These are phyloP conservation scores for Clivina fossor DNA, from an alignment of 2,888 invertebrate species.

Conservation along the genomic window DNA sequence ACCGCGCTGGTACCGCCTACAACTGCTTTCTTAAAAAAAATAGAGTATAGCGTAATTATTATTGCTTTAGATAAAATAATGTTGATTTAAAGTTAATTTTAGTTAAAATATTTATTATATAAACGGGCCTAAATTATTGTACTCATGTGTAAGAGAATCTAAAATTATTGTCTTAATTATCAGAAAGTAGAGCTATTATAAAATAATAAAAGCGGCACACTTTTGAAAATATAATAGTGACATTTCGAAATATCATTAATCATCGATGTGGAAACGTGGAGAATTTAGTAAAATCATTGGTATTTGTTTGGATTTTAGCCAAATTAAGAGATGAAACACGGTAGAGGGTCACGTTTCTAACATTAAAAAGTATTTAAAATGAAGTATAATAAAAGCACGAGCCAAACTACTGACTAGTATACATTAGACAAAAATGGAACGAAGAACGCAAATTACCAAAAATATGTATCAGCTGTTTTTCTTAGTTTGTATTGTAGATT, in stretches of 20 bases:
- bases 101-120: too few relatives aligned
- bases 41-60: too few relatives aligned
- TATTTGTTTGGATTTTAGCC: constrained; percentile 24
- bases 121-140: too few relatives aligned
- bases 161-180: too few relatives aligned
- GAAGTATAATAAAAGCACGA: constrained; percentile 4
- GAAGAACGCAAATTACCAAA: neutral
- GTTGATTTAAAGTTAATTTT: too few relatives aligned
- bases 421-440: constrained; percentile 26
- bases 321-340: constrained; percentile 16
- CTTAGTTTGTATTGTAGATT: neutral
- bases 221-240: too few relatives aligned
- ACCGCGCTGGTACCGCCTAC: too few relatives aligned
- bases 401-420: neutral
- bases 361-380: constrained; percentile 23
- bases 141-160: too few relatives aligned
- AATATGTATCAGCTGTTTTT: neutral
- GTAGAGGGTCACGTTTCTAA: constrained; percentile 10
- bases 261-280: constrained; percentile 13
- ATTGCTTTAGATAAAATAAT: too few relatives aligned
- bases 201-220: too few relatives aligned
- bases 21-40: too few relatives aligned
- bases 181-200: too few relatives aligned
- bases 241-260: constrained; percentile 23
- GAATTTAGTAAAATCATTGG: constrained; percentile 10